These are phyloP conservation scores for Siniperca knerii DNA, from an alignment of 2,113 vertebrate genomes.

Conservation along the genomic window DNA sequence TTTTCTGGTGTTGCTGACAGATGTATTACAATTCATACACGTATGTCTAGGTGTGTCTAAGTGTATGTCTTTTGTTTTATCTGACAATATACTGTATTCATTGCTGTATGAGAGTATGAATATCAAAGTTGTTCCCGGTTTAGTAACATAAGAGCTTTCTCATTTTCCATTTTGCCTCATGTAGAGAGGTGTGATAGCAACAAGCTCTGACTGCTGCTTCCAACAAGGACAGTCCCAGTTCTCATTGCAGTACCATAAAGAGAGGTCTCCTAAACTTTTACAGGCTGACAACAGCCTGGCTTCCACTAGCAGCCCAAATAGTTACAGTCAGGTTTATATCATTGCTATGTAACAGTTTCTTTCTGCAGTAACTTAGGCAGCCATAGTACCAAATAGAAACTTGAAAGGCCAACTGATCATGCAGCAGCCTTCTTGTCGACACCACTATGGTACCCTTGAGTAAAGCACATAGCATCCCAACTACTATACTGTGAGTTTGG, in stretches of 20 bases:
- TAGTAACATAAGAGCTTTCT: conserved; percentile 18
- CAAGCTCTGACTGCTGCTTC: conserved; percentile 49
- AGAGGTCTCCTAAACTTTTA: conserved; percentile 76
- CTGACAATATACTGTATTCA: conserved; percentile 23
- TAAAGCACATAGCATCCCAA: background rate
- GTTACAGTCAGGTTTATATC: conserved; percentile 35
- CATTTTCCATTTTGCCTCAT: conserved; percentile 45
- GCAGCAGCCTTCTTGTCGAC: background rate
- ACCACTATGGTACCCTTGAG: background rate
- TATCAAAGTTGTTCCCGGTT: conserved; percentile 31
- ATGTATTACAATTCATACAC: conserved; percentile 30
- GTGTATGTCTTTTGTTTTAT: conserved; percentile 26
- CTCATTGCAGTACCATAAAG: conserved; percentile 65
- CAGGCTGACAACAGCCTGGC: conserved; percentile 72
- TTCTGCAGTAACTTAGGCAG: background rate
- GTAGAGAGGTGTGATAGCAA: conserved; percentile 49
- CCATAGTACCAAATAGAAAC: conserved; percentile 13
- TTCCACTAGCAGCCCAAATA: conserved; percentile 47
- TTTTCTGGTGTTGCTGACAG: conserved; percentile 52
- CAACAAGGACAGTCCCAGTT: conserved; percentile 53
- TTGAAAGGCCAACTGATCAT: background rate
- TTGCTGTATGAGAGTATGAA: conserved; percentile 33
- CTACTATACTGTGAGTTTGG: background rate
- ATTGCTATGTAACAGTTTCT: conserved; percentile 18
- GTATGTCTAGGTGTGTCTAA: conserved; percentile 28